Percentiles rank a stretch among this genome's conserved stretches.
These are phyloP conservation scores for Agelastica alni DNA, from an alignment of 2,888 invertebrate genomes.

Conservation along the genomic window DNA sequence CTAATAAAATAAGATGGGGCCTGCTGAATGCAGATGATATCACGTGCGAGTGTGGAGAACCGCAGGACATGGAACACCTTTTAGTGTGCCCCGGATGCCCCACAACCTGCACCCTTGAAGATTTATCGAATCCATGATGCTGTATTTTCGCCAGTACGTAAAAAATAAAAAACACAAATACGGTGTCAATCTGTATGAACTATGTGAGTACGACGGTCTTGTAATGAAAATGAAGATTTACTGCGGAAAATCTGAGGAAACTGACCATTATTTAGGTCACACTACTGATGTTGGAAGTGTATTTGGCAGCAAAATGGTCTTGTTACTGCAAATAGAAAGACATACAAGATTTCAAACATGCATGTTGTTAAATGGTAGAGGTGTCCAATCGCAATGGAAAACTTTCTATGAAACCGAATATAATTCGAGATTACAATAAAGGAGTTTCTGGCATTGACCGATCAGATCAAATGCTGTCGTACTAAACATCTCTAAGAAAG, in stretches of 20 bases:
- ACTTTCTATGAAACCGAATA: constrained; percentile 16
- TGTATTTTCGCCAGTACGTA: constrained; percentile 1
- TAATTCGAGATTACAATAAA: constrained; percentile 13
- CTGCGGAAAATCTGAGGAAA: constrained; percentile 11
- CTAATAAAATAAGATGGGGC: too few species aligned
- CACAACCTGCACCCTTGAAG: too few species aligned
- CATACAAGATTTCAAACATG: constrained; percentile 10
- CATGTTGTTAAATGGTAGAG: constrained; percentile 9
- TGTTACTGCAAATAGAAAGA: constrained; percentile 19
- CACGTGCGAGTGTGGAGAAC: too few species aligned
- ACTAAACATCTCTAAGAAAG: background rate
- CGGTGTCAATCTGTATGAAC: background rate
- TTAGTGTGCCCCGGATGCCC: too few species aligned
- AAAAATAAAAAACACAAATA: background rate
- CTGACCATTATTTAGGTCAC: constrained; percentile 9
- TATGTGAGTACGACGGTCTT: constrained; percentile 4
- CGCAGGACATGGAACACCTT: too few species aligned
- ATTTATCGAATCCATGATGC: constrained; percentile 4
- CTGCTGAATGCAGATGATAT: too few species aligned
- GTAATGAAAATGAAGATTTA: constrained; percentile 6
- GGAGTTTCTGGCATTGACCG: constrained; percentile 7
- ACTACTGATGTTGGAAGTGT: constrained; percentile 11
- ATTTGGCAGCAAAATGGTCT: constrained; percentile 15
- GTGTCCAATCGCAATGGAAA: constrained; percentile 13
- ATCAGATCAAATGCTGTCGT: constrained; percentile 3